These are phyloP conservation scores for Nephrocerus scutellatus DNA, from an alignment of 2,888 invertebrate genomes.

Conservation along the genomic window DNA sequence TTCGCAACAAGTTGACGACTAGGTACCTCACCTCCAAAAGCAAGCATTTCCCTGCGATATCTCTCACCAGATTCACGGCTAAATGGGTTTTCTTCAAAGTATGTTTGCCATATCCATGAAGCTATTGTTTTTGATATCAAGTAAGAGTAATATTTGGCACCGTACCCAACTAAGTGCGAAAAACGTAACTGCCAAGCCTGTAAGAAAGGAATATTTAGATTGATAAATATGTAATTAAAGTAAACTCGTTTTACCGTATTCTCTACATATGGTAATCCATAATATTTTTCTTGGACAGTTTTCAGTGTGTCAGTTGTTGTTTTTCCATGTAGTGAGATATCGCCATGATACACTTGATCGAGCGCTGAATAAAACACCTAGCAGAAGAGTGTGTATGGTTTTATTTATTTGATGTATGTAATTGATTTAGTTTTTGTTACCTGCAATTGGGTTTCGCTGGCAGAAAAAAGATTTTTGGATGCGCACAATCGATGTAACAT, in stretches of 20 bases:
- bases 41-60: slow-evolving; percentile 68
- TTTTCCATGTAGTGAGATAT: slow-evolving; percentile 34
- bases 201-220: slow-evolving; percentile 17
- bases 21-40: slow-evolving; percentile 82
- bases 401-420: not conserved
- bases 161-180: slow-evolving; percentile 95
- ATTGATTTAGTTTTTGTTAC: slow-evolving; percentile 31
- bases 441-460: slow-evolving; percentile 83
- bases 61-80: slow-evolving; percentile 68
- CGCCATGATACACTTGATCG: slow-evolving; percentile 79
- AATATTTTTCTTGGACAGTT: slow-evolving; percentile 73
- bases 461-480: slow-evolving; percentile 79
- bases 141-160: slow-evolving; percentile 98
- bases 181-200: slow-evolving; percentile 94
- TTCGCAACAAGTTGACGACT: slow-evolving; percentile 70
- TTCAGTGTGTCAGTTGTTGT: slow-evolving; percentile 68
- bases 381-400: not conserved
- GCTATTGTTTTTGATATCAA: slow-evolving; percentile 90
- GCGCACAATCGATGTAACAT: slow-evolving; percentile 74
- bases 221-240: slow-evolving; percentile 8
- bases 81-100: slow-evolving; percentile 74
- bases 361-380: slow-evolving; percentile 85
- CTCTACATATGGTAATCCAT: slow-evolving; percentile 76
- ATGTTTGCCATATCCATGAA: slow-evolving; percentile 84
- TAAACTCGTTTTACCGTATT: slow-evolving; percentile 60